phyloP scores from a whole-genome alignment of 1,140 invertebrate species.

The Phocides pigmalion region DNA sequence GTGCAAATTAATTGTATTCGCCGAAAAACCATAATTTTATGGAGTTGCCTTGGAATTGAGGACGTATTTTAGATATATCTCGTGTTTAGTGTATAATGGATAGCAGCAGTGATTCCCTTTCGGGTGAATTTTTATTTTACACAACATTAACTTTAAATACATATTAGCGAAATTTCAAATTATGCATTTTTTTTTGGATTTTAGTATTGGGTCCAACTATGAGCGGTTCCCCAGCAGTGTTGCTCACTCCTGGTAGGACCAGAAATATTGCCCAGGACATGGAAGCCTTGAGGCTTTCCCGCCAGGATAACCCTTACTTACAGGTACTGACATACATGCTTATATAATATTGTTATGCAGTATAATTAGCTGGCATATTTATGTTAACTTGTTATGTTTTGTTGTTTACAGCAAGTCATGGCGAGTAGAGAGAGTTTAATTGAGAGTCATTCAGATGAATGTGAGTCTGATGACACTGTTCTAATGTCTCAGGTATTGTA shows the following conservation, averaged over 20 bases:
- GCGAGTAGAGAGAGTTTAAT: slow-evolving; percentile 90
- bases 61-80: slow-evolving; percentile 11
- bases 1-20: background rate
- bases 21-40: slow-evolving; percentile 26
- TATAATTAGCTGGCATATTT: background rate
- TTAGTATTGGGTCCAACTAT: slow-evolving; percentile 58
- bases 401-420: slow-evolving; percentile 86
- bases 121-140: slow-evolving; percentile 52
- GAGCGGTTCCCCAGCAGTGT: slow-evolving; percentile 84
- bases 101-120: slow-evolving; percentile 70
- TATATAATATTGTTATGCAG: slow-evolving; percentile 40
- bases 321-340: slow-evolving; percentile 84
- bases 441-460: slow-evolving; percentile 87
- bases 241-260: slow-evolving; percentile 89
- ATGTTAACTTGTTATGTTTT: slow-evolving; percentile 31
- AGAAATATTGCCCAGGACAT: slow-evolving; percentile 93
- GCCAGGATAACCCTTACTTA: slow-evolving; percentile 93
- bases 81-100: slow-evolving; percentile 54
- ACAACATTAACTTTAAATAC: background rate
- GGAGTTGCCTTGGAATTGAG: slow-evolving; percentile 18
- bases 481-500: slow-evolving; percentile 87
- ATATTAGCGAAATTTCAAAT: background rate
- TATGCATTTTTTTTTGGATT: slow-evolving; percentile 36
- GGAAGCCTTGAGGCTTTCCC: slow-evolving; percentile 90
- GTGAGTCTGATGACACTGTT: slow-evolving; percentile 90